Percentiles rank a stretch among this genome's conserved stretches.
Conservation (phyloP, 2,113 vertebrate genomes). For the Eurystomus gularis region DNA sequence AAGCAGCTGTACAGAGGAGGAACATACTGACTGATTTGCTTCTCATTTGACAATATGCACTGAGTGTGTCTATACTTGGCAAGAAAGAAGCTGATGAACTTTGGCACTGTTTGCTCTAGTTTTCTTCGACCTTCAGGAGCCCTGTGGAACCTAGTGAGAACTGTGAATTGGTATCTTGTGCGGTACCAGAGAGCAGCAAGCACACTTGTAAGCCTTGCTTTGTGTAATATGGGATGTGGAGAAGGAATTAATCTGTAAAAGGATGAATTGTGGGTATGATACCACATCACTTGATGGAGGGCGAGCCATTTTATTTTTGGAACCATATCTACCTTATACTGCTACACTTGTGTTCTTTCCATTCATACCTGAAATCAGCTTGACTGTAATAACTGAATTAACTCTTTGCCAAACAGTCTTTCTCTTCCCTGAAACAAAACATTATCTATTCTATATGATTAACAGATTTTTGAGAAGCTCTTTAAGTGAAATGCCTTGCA, state of each 20-base stretch:
- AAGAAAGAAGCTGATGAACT: not conserved
- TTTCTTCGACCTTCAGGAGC: not conserved
- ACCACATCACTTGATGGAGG: not conserved
- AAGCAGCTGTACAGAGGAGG: not conserved
- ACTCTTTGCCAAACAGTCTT: not conserved
- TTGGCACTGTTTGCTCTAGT: not conserved
- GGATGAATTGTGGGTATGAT: not conserved
- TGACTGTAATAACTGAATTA: not conserved
- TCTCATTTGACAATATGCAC: not conserved
- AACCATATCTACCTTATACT: not conserved
- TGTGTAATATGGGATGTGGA: not conserved
- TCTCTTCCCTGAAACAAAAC: not conserved
- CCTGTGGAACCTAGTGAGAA: not conserved
- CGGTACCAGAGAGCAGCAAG: not conserved
- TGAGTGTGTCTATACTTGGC: not conserved
- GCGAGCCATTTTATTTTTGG: not conserved
- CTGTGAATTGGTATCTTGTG: not conserved
- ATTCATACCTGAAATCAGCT: not conserved
- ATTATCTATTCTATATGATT: not conserved
- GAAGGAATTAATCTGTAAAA: not conserved
- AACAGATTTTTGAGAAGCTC: not conserved
- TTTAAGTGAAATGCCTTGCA: not conserved
- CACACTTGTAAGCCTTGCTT: not conserved
- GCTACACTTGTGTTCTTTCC: not conserved
- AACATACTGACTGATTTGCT: not conserved